Evolutionary conservation across 1,140 invertebrate genomes (phyloP), one percentile per base, ranked within the genome.

Genomic region (Drosophila prosaltans): DNA sequence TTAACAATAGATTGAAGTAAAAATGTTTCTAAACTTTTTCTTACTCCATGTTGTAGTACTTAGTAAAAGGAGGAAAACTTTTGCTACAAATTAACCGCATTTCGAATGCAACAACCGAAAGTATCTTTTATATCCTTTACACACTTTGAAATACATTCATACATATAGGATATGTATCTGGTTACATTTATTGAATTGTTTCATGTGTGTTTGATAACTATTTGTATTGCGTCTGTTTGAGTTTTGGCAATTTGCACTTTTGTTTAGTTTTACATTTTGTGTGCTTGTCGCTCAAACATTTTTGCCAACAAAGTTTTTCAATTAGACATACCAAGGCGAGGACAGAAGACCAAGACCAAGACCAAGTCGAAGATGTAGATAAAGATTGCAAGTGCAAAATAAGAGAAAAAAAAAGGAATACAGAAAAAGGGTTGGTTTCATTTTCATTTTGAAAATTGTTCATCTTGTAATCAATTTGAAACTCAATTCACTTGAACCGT

Each of bases 181-280:
- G 66, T 79, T 75, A 85, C 79, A 86, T 72, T 81, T 79, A 71
- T 72, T 70, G 82, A 75, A 85, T 86, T 86, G 83, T 88, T 88
- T 79, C 62, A 41, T 59, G 41, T 59, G 41, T 58, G 72, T 85
- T 78, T 57, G 74, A 69, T 78, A 86, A 86, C 82, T 88, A 86
- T 88, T 76, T 73, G 40, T 28, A 10, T 30, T 39, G 41, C 32
- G 24, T 48, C 10, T 51, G 59, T 54, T 30, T 51, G 61, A 66
- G 65, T 63, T 75, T 74, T 74, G 74, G 74, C 71, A 65, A 74
- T 77, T 70, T 78, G 66, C 74, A 76, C 73, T 68, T 59, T 51
- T 60, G 55, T 55, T 69, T 68, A 74, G 72, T 68, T 72, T 48
- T 65, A 61, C 58, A 59, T 60, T 59, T 39, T 59, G 45, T 51